These are phyloP conservation scores for Anthophora plumipes DNA, from an alignment of 2,888 invertebrate species.

Conservation along the genomic window DNA sequence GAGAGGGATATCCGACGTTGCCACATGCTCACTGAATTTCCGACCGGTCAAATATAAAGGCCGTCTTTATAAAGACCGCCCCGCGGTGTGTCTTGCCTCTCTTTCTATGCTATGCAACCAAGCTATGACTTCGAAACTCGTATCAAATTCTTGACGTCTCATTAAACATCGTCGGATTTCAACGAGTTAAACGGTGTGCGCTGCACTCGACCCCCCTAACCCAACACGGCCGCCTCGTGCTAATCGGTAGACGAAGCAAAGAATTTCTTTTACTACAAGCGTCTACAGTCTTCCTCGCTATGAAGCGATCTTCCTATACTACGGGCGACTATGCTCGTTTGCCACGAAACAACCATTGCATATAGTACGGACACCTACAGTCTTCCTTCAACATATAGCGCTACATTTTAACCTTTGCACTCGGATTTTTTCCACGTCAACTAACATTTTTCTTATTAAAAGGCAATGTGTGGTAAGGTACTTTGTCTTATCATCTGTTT, in stretches of 20 bases:
- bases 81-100: constrained; percentile 1
- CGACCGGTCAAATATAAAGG: constrained; percentile 74
- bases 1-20: constrained; percentile 70
- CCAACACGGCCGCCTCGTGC: background rate
- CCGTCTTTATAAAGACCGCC: constrained; percentile 69
- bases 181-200: constrained; percentile 65
- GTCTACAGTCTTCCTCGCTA: too few species aligned
- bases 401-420: too few species aligned
- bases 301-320: too few species aligned
- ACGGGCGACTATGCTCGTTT: too few species aligned
- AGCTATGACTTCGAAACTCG: constrained; percentile 62
- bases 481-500: too few species aligned
- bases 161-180: constrained; percentile 74
- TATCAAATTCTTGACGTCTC: constrained; percentile 75
- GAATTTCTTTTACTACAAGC: background rate
- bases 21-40: constrained; percentile 77
- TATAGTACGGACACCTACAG: too few species aligned
- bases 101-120: constrained; percentile 37
- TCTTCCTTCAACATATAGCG: too few species aligned
- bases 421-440: too few species aligned
- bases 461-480: too few species aligned
- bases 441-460: too few species aligned
- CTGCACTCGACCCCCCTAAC: background rate
- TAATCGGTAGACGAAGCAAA: background rate
- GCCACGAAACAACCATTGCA: too few species aligned